phyloP scores from a whole-genome alignment of 2,113 vertebrate species.

The Colius striatus region DNA sequence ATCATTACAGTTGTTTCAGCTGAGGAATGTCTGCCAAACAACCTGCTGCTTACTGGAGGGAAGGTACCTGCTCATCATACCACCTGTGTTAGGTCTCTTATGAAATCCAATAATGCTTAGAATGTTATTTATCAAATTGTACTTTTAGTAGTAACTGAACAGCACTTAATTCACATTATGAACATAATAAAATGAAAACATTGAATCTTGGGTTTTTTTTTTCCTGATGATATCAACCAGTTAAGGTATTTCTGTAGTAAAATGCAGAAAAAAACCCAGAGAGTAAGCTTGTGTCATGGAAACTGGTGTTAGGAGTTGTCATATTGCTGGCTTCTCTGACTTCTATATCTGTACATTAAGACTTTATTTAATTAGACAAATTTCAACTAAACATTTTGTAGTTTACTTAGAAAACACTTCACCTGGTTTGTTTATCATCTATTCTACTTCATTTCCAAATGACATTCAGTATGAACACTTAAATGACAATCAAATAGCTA shows the following conservation, averaged over 20 bases:
- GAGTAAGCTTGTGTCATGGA: background rate
- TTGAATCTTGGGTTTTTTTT: background rate
- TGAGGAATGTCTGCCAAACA: background rate
- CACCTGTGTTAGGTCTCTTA: background rate
- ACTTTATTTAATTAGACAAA: background rate
- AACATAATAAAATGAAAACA: conserved; percentile 9
- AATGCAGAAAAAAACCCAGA: background rate
- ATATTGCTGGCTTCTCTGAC: background rate
- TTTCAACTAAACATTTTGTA: background rate
- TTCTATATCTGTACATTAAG: background rate
- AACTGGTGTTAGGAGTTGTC: background rate
- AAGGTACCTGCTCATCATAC: background rate
- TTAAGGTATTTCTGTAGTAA: background rate
- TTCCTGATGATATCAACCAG: conserved; percentile 31
- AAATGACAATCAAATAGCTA: background rate
- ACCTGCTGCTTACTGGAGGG: background rate
- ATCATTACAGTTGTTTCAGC: background rate
- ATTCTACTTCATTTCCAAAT: background rate
- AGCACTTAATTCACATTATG: background rate
- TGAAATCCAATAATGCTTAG: conserved; percentile 4
- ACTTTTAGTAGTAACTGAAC: background rate
- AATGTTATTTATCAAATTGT: background rate
- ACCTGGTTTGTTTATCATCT: background rate
- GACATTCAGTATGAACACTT: background rate
- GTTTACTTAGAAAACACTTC: background rate